Base-by-base conservation (phyloP, 2,113 vertebrate species). In the Tinamus guttatus region DNA sequence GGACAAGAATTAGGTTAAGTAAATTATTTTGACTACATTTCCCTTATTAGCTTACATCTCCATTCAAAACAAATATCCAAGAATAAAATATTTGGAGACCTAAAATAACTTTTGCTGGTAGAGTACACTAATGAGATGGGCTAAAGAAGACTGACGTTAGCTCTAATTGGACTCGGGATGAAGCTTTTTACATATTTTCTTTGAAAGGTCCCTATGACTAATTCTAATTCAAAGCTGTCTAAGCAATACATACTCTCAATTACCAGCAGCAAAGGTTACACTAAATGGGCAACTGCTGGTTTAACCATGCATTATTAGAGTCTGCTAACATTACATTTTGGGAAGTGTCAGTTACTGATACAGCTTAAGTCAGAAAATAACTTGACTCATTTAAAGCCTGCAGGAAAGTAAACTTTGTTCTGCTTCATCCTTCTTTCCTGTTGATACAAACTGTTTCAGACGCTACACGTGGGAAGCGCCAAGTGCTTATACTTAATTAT, bases 141-240 rank as follows among this genome's bases (percentile, higher is more conserved):
- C 79, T 91, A 87, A 93, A 91, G 81, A 94, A 71, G 64, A 90
- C 47, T 96, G 87, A 95, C 91, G 87, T 94, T 94, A 87, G 27
- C 62, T 93, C 68, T 94, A 93, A 95, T 49, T 94, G 60, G 81
- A 54, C 91, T 88, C 85, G 74, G 78, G 93, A 91, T 59, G 5
- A 87, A 93, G 64, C 52, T 70, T 96, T 95, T 89, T 70, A 77
- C 63, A 40, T 81, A 62, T 89, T 91, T 94, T 51, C 41, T 92
- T 93, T 91, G 38, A 94, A 94, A 94, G 76, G 36, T 85, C 43
- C 34, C 56, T 85, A 36, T 89, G 79, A 78, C 71, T 93, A 78
- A 94, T 87, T 94, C 56, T 85, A 85, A 92, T 94, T 96, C 93
- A 71, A 83, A 85, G 64, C 71, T 94, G 60, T 34, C 81, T 83